phyloP scores from a whole-genome alignment of 2,113 vertebrate genomes.

The Xiphophorus couchianus region DNA sequence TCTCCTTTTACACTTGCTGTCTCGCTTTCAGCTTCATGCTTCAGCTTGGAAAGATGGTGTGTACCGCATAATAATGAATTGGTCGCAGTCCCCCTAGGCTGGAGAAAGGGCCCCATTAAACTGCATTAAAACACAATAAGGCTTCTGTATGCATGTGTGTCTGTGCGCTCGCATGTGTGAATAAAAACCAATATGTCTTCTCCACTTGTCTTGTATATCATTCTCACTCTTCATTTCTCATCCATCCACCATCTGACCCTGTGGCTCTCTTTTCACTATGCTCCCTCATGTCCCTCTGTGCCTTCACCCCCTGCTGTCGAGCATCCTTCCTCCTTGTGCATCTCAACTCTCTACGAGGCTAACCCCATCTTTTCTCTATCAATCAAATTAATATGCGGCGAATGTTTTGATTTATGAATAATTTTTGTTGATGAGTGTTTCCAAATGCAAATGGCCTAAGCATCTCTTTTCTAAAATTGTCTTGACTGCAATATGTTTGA shows the following conservation, averaged over 20 bases:
- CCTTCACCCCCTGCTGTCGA: constrained; percentile 27
- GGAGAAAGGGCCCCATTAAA: constrained; percentile 75
- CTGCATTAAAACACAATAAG: constrained; percentile 80
- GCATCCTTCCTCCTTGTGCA: constrained; percentile 15
- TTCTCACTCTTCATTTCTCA: constrained; percentile 55
- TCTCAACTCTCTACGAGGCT: constrained; percentile 14
- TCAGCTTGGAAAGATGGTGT: constrained; percentile 62
- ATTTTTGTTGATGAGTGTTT: constrained; percentile 27
- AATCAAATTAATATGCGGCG: constrained; percentile 39
- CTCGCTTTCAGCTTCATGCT: constrained; percentile 44
- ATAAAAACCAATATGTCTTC: constrained; percentile 59
- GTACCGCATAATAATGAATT: constrained; percentile 75
- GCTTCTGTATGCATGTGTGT: constrained; percentile 59
- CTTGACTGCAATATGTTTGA: constrained; percentile 9
- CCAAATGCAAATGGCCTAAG: constrained; percentile 21
- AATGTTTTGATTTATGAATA: constrained; percentile 45
- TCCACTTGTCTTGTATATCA: constrained; percentile 51
- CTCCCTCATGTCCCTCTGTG: constrained; percentile 29
- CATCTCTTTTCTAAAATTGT: constrained; percentile 18
- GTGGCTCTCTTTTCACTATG: constrained; percentile 40
- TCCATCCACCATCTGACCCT: constrained; percentile 41
- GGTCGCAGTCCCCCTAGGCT: constrained; percentile 60
- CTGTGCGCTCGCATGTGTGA: constrained; percentile 38
- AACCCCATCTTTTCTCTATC: constrained; percentile 12
- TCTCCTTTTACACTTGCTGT: constrained; percentile 27